phyloP scores from a whole-genome alignment of 92 coral and sea anemone species.

The Porites evermanni region DNA sequence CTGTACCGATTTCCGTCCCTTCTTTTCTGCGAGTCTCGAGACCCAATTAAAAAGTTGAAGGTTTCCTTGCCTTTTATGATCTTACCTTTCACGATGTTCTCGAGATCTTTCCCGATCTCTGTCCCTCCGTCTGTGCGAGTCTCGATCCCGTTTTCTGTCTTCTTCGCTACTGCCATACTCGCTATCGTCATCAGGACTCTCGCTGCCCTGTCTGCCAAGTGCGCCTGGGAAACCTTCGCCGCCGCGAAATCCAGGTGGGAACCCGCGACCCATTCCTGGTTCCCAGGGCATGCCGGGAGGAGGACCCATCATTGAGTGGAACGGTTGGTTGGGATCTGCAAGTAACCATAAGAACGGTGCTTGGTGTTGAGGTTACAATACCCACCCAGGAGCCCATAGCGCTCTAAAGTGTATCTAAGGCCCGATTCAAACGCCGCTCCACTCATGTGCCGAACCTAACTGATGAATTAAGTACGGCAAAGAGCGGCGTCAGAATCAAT shows the following conservation, averaged over 20 bases:
- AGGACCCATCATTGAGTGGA: constrained; percentile 86
- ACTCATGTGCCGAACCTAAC: no score
- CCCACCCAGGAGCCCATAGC: no score
- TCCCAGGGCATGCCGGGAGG: constrained; percentile 96
- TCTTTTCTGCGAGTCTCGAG: no score
- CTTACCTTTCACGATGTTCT: constrained; percentile 89
- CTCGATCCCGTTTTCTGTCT: constrained; percentile 88
- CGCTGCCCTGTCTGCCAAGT: constrained; percentile 83
- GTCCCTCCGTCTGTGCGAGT: constrained; percentile 89
- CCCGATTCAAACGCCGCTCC: no score
- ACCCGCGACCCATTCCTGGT: constrained; percentile 85
- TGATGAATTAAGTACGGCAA: no score
- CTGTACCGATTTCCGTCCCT: no score
- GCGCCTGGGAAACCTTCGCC: constrained; percentile 84
- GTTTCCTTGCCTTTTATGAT: no score
- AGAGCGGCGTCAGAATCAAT: no score
- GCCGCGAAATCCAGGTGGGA: constrained; percentile 81
- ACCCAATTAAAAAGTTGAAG: no score
- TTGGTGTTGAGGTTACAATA: background rate
- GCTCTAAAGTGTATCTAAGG: no score
- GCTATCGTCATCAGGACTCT: constrained; percentile 93
- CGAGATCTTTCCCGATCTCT: constrained; percentile 88
- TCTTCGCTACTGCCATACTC: constrained; percentile 96
- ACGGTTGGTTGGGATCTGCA: constrained; percentile 81
- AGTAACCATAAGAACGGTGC: constrained; percentile 6